A percentile compares a stretch with the other conserved stretches of the same genome.
Evolutionary conservation across 2,113 vertebrate species (phyloP).

Genomic region (Calypte anna): DNA sequence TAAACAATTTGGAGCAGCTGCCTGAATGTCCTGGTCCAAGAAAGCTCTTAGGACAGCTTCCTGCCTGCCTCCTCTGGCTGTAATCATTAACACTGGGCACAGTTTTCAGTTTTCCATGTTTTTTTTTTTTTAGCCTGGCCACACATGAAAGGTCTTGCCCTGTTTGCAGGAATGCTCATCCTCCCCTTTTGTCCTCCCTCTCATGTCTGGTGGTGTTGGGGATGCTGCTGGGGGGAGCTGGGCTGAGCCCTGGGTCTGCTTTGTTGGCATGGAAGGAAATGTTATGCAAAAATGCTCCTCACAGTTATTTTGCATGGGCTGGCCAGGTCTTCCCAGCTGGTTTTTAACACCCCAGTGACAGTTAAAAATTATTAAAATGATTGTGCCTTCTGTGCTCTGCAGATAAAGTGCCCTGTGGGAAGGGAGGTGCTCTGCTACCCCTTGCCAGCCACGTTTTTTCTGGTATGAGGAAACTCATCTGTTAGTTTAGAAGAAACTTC

Average conservation of each 20-base stretch:
- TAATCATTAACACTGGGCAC: background rate
- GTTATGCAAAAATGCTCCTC: background rate
- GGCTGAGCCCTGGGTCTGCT: background rate
- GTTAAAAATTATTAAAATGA: rapidly evolving
- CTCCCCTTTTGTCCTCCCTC: background rate
- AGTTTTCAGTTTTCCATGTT: rapidly evolving
- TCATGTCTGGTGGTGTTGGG: background rate
- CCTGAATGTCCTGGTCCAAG: background rate
- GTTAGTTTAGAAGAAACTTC: too few species aligned
- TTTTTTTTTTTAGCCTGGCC: background rate
- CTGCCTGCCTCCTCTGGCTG: background rate
- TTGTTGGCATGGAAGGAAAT: background rate
- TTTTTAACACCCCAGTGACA: background rate
- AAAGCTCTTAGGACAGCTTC: background rate
- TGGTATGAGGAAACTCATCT: background rate
- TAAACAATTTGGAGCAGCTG: background rate
- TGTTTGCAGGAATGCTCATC: background rate
- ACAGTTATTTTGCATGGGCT: rapidly evolving
- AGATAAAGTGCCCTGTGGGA: background rate
- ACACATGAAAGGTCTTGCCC: background rate
- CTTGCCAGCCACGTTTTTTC: background rate
- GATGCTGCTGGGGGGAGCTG: rapidly evolving
- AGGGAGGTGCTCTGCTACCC: background rate
- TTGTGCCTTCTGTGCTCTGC: background rate
- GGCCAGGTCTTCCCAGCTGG: background rate